Evolutionary conservation across 2,888 invertebrate genomes (phyloP).

Genomic region (Ectropis crepuscularia): DNA sequence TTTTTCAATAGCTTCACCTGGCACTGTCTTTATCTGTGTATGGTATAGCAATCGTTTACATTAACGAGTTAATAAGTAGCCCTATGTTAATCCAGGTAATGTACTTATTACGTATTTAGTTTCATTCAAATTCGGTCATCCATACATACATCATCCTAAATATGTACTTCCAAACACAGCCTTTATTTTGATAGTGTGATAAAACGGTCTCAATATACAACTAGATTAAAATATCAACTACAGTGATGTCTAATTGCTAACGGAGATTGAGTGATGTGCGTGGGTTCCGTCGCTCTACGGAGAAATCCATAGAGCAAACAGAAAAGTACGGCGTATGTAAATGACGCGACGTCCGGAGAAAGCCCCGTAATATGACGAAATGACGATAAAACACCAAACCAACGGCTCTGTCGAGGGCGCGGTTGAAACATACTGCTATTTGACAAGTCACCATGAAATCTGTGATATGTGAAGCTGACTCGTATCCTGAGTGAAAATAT

Average conservation of each 20-base stretch:
- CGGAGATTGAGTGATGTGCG: conserved; percentile 19
- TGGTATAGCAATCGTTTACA: too few relatives aligned
- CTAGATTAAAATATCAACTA: neutral
- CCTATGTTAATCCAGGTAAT: too few relatives aligned
- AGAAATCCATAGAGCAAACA: conserved; percentile 79
- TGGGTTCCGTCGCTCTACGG: conserved; percentile 47
- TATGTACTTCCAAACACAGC: too few relatives aligned
- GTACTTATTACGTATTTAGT: too few relatives aligned
- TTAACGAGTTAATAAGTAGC: too few relatives aligned
- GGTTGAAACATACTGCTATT: conserved; percentile 39
- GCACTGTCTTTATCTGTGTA: too few relatives aligned
- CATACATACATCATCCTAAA: too few relatives aligned
- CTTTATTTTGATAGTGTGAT: too few relatives aligned
- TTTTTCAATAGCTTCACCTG: too few relatives aligned
- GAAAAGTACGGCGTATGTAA: conserved; percentile 73
- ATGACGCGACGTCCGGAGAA: conserved; percentile 70
- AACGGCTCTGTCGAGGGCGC: conserved; percentile 56
- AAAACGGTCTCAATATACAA: neutral
- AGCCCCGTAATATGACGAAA: conserved; percentile 72
- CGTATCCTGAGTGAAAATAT: neutral
- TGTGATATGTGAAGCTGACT: conserved; percentile 14
- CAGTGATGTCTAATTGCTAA: conserved; percentile 17
- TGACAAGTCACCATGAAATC: conserved; percentile 25
- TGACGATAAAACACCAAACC: conserved; percentile 66
- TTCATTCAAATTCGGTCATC: too few relatives aligned